A percentile compares a stretch with the other conserved stretches of the same genome.
These are phyloP conservation scores for Belgica antarctica DNA, from an alignment of 2,888 invertebrate genomes.

Conservation along the genomic window DNA sequence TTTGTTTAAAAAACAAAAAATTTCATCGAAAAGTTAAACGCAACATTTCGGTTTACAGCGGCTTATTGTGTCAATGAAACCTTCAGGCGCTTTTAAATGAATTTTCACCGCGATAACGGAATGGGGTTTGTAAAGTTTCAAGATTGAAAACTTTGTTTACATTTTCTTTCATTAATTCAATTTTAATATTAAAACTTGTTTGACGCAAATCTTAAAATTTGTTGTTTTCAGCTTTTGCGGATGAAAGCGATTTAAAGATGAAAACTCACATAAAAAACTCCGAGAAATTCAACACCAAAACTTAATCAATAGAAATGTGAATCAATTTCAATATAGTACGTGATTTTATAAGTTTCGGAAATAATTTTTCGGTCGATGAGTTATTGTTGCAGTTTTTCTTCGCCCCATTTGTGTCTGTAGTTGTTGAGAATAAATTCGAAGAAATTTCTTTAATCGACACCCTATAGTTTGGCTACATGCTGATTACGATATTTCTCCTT, in stretches of 20 bases:
- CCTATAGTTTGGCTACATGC: not conserved
- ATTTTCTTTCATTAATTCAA: not conserved
- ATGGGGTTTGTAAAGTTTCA: no score
- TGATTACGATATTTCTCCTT: not conserved
- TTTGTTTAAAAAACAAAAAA: no score
- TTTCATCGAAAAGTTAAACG: no score
- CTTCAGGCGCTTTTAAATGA: no score
- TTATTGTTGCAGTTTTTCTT: not conserved
- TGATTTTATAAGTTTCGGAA: conserved; percentile 7
- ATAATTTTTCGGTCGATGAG: not conserved
- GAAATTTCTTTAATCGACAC: not conserved
- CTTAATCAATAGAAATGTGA: conserved; percentile 3
- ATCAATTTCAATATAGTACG: not conserved
- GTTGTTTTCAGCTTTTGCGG: no score
- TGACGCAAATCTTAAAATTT: no score
- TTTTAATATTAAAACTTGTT: no score
- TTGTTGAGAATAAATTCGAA: not conserved
- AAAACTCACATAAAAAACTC: not conserved
- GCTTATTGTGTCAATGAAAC: no score
- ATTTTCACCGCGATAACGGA: no score
- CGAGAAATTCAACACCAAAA: not conserved
- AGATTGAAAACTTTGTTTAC: not conserved
- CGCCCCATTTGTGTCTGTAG: no score
- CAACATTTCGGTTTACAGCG: no score
- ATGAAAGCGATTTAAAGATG: not conserved